phyloP scores from a whole-genome alignment of 2,113 vertebrate species.

The Gasterosteus nipponicus region DNA sequence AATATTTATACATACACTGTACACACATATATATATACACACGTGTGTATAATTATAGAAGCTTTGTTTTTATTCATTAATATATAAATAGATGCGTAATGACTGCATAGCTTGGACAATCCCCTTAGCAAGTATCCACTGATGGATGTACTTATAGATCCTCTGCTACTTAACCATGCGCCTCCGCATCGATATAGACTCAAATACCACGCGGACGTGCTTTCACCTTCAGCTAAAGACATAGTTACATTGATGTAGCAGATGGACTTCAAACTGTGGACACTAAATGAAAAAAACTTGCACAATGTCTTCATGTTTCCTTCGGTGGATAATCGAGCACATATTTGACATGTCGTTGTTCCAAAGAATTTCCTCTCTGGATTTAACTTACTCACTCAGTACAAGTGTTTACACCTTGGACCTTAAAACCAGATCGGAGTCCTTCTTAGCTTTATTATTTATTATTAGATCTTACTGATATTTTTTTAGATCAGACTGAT shows the following conservation, averaged over 20 bases:
- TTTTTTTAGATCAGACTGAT: slow-evolving; percentile 60
- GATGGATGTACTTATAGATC: no score
- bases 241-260: not conserved
- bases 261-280: not conserved
- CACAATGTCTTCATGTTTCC: not conserved
- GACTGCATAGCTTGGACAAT: no score
- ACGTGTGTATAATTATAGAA: no score
- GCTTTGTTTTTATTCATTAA: no score
- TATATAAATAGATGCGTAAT: no score
- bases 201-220: no score
- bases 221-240: no score
- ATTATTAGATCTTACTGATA: slow-evolving; percentile 72
- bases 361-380: not conserved
- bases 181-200: no score
- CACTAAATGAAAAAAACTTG: not conserved
- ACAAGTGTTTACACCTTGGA: not conserved
- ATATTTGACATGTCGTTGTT: not conserved
- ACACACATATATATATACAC: no score
- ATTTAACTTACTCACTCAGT: not conserved
- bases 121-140: no score
- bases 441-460: slow-evolving; percentile 48
- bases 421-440: slow-evolving; percentile 22
- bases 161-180: no score
- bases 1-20: no score
- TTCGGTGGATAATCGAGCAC: not conserved